Evolutionary conservation across 2,797 vertebrate genomes (phyloP), one percentile per base, ranked within the genome.

Genomic region (Numenius phaeopus): DNA sequence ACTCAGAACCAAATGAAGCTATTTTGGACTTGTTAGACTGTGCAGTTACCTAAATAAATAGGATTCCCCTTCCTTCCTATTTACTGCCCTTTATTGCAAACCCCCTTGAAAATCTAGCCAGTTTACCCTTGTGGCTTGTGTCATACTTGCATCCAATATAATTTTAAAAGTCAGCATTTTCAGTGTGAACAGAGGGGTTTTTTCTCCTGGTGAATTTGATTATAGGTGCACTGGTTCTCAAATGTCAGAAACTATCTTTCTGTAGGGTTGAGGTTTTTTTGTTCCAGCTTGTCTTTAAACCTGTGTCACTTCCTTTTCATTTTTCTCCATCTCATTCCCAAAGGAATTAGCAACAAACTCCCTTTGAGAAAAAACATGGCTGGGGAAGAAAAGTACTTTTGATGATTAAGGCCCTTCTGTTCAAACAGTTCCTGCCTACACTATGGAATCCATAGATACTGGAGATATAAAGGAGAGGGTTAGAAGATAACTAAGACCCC

Each of bases 361-460:
- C 83, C 89, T 97, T 94, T 96, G 95, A 97, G 94, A 70, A 81
- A 95, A 96, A 95, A 66, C 83, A 70, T 46, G 81, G 40, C 78
- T 69, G 73, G 70, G 37, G 76, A 97, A 94, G 82, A 96, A 94
- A 95, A 94, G 94, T 93, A 92, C 89, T 96, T 97, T 95, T 96
- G 89, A 96, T 94, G 89, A 94, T 91, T 96, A 91, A 95, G 84
- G 24, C 47, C 54, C 70, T 75, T 96, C 94, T 96, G 92, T 95
- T 97, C 91, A 71, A 87, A 73, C 85, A 30, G 87, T 96, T 97
- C 94, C 94, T 96, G 97, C 84, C 87, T 78, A 57, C 73, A 82
- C 89, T 96, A 76, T 96, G 85, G 87, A 91, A 95, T 94, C 94
- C 91, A 93, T 91, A 97, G 96, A 97, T 94, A 94, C 79, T 66